A percentile compares a stretch with the other conserved stretches of the same genome.
Conservation (phyloP, 2,113 vertebrate genomes). For the Pollachius pollachius region DNA sequence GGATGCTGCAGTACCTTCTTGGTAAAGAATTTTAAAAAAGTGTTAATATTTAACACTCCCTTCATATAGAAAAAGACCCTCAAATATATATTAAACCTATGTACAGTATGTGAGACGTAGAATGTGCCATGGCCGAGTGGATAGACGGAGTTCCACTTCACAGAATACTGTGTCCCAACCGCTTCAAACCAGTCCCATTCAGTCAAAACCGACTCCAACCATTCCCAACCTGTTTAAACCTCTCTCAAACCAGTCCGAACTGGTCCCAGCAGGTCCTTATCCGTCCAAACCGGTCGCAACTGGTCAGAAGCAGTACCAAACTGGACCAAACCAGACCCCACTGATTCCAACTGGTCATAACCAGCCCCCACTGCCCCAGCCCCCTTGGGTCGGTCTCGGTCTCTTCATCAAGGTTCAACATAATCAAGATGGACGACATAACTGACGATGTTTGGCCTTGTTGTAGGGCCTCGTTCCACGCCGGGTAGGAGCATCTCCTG, state of each 20-base stretch:
- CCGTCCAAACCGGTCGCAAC: too few species aligned
- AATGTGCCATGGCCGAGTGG: conserved; percentile 41
- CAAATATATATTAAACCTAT: conserved; percentile 72
- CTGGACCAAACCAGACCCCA: too few species aligned
- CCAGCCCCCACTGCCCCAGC: too few species aligned
- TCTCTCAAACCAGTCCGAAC: too few species aligned
- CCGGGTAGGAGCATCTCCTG: background rate
- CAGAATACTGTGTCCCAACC: too few species aligned
- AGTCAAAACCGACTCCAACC: background rate
- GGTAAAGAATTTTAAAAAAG: background rate
- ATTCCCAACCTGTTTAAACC: too few species aligned
- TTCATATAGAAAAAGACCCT: conserved; percentile 49
- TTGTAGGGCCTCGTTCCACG: background rate
- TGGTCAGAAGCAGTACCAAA: too few species aligned
- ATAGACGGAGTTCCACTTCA: conserved; percentile 28
- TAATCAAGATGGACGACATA: too few species aligned
- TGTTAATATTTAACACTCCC: conserved; percentile 13
- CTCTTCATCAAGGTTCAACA: too few species aligned
- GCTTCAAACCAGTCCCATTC: background rate
- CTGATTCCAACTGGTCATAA: too few species aligned
- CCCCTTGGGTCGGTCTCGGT: too few species aligned
- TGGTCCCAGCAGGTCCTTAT: too few species aligned
- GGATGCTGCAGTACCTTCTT: conserved; percentile 59
- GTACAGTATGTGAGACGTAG: conserved; percentile 64
- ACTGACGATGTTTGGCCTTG: background rate